phyloP scores from a whole-genome alignment of 1,140 invertebrate species.

The Pseudomyrmex sp. region DNA sequence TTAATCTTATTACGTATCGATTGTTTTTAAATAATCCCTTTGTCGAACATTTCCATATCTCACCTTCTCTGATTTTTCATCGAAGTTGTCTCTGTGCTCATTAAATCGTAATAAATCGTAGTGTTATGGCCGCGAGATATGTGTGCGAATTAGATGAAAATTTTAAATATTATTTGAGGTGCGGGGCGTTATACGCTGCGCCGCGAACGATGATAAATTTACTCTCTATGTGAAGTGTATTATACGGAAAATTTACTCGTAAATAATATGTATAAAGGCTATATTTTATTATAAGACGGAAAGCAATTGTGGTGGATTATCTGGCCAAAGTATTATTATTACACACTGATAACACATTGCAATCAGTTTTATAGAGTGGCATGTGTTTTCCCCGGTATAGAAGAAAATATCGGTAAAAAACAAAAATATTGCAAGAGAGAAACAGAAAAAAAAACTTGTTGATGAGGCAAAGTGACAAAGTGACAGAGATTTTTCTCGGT shows the following conservation, averaged over 20 bases:
- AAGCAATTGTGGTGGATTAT: slow-evolving; percentile 39
- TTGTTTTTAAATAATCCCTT: neutral
- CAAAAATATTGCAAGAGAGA: neutral
- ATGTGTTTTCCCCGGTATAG: slow-evolving; percentile 29
- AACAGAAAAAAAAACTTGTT: slow-evolving; percentile 36
- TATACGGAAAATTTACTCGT: slow-evolving; percentile 69
- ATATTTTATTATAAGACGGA: slow-evolving; percentile 58
- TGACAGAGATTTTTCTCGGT: slow-evolving; percentile 24
- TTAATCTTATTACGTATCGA: no score
- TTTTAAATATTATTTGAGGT: slow-evolving; percentile 35
- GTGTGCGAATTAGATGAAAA: slow-evolving; percentile 12
- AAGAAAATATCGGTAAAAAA: neutral
- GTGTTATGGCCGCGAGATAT: slow-evolving; percentile 10
- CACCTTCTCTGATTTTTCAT: slow-evolving; percentile 34
- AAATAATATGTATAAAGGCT: slow-evolving; percentile 65
- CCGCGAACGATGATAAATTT: slow-evolving; percentile 61
- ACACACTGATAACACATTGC: slow-evolving; percentile 21
- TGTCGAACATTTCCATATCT: slow-evolving; percentile 44
- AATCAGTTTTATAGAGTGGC: slow-evolving; percentile 35
- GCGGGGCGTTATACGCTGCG: neutral
- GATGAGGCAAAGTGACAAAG: neutral
- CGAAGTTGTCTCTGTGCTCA: slow-evolving; percentile 40
- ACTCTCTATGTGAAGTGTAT: slow-evolving; percentile 66
- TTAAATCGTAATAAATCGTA: slow-evolving; percentile 35
- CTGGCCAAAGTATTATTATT: slow-evolving; percentile 58